Base-by-base conservation (phyloP, 2,113 vertebrate genomes). In the Zapornia atra region DNA sequence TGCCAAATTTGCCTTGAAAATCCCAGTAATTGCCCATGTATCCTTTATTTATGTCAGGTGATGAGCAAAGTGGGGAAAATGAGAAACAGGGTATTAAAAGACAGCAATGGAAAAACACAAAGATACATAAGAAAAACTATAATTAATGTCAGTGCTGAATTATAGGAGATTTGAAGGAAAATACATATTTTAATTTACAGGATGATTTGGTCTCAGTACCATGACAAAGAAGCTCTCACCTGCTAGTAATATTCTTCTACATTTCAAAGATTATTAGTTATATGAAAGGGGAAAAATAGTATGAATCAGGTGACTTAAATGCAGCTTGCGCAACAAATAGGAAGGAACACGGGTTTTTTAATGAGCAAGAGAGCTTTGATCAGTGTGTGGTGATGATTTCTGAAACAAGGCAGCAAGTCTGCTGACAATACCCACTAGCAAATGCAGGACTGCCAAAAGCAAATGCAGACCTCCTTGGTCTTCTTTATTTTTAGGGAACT, bases 1-100 rank as follows among this genome's bases (percentile, higher is more conserved):
- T 90, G 82, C 76, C 88, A 93, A 90, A 88, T 88, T 83, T 93
- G 64, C 57, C 86, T 81, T 69, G 85, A 96, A 90, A 93, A 71
- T 77, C 68, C 42, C 34, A 81, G 1, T 86, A 93, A 94, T 90
- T 94, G 24, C 34, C 33, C 40, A 25, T 86, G 18, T 84, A 75
- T 88, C 72, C 48, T 84, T 89, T 86, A 38, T 91, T 91, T 94
- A 38, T 94, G 80, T 88, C 80, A 94, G 83, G 42, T 2, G 0
- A 64, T 69, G 38, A n/a, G 38, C 33, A 94, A 89, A 87, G 34
- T 60, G 57, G 50, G 26, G 56, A 85, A 91, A 95, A 95, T 72
- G 78, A 82, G 70, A 92, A 95, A 82, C 6, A 21, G 12, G 4
- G 28, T 44, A 82, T 56, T 78, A 79, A 91, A 90, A 92, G 44